A percentile compares a stretch with the other conserved stretches of the same genome.
Conservation (phyloP, 2,888 invertebrate species). For the Spodoptera picta region DNA sequence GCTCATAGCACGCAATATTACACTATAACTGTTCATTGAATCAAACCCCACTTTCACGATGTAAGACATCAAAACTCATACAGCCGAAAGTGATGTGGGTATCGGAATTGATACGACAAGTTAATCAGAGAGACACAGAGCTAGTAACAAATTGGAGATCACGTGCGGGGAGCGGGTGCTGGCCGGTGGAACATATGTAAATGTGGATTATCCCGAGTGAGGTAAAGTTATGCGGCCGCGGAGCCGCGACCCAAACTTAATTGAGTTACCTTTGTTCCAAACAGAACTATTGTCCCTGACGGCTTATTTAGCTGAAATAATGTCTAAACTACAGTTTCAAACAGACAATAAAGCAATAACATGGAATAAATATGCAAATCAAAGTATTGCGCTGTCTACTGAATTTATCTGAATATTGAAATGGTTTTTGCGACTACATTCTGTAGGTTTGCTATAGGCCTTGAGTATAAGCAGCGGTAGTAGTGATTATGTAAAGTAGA, state of each 20-base stretch:
- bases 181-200: slow-evolving; percentile 35
- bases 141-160: slow-evolving; percentile 29
- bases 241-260: slow-evolving; percentile 25
- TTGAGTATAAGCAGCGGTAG: too few species aligned
- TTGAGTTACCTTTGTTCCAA: slow-evolving; percentile 46
- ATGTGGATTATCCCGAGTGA: slow-evolving; percentile 24
- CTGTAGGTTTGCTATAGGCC: too few species aligned
- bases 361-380: slow-evolving; percentile 14
- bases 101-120: slow-evolving; percentile 4
- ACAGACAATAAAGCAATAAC: slow-evolving; percentile 30
- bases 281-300: slow-evolving; percentile 31
- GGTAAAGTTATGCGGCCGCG: slow-evolving; percentile 16
- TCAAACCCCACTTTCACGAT: slow-evolving; percentile 5
- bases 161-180: neutral
- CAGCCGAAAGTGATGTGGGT: slow-evolving; percentile 18
- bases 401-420: neutral
- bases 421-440: too few species aligned
- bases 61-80: slow-evolving; percentile 1
- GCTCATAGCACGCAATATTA: neutral
- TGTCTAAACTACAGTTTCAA: slow-evolving; percentile 13
- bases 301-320: slow-evolving; percentile 21
- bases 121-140: slow-evolving; percentile 20
- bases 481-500: neutral
- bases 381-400: slow-evolving; percentile 1
- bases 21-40: neutral